phyloP scores from a whole-genome alignment of 2,797 vertebrate genomes.

The Zalophus californianus region DNA sequence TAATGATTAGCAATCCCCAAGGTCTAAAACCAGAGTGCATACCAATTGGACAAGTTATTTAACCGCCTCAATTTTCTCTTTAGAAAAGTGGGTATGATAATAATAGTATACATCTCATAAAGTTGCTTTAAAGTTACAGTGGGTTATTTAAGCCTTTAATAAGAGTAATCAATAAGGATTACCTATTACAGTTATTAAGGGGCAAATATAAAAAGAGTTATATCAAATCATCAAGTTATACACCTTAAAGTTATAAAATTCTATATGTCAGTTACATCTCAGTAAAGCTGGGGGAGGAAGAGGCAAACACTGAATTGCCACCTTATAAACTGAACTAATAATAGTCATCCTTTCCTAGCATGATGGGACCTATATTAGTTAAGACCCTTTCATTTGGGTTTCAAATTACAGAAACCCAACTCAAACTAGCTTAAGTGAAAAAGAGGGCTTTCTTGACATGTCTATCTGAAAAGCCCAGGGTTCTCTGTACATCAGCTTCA shows the following conservation, averaged over 20 bases:
- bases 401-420: conserved; percentile 33
- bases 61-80: conserved; percentile 21
- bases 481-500: background rate
- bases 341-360: background rate
- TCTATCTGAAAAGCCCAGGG: background rate
- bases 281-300: background rate
- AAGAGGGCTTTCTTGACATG: background rate
- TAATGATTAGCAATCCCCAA: background rate
- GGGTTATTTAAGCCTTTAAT: conserved; percentile 3
- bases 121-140: background rate
- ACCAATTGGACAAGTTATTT: conserved; percentile 3
- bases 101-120: background rate
- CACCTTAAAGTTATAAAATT: background rate
- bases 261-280: background rate
- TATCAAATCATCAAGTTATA: background rate
- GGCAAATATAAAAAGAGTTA: background rate
- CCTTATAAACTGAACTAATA: background rate
- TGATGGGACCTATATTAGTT: background rate
- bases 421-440: background rate
- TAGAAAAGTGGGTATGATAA: conserved; percentile 1
- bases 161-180: background rate
- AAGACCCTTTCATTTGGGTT: background rate
- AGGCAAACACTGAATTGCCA: background rate
- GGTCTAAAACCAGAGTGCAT: background rate
- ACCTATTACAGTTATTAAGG: conserved; percentile 32